These are phyloP conservation scores for Parnassius apollo DNA, from an alignment of 2,888 invertebrate genomes.

Conservation along the genomic window DNA sequence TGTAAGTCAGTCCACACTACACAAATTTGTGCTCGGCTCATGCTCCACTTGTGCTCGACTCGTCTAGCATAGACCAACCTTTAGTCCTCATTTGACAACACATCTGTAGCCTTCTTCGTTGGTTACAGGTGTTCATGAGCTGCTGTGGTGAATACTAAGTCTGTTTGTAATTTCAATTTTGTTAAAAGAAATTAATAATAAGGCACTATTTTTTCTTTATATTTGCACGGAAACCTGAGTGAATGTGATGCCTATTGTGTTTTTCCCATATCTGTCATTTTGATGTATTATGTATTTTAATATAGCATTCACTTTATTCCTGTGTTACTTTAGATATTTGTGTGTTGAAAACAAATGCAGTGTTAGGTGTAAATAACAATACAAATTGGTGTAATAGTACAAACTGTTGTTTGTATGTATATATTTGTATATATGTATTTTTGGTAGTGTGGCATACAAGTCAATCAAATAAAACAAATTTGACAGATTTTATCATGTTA, in stretches of 20 bases:
- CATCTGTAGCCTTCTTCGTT: background rate
- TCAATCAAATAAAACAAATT: too few species aligned
- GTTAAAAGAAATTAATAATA: background rate
- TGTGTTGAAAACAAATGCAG: background rate
- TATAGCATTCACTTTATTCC: constrained; percentile 4
- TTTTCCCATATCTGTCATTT: constrained; percentile 1
- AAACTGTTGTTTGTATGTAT: too few species aligned
- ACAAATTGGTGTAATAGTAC: too few species aligned
- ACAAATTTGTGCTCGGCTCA: too few species aligned
- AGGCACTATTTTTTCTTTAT: background rate
- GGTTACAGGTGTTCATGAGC: background rate
- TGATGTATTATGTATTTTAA: background rate
- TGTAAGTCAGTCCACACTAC: too few species aligned
- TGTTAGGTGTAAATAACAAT: too few species aligned
- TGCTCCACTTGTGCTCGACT: too few species aligned
- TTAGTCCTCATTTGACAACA: too few species aligned
- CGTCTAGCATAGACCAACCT: too few species aligned
- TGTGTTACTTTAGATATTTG: constrained; percentile 1
- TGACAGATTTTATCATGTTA: too few species aligned
- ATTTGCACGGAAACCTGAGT: constrained; percentile 15
- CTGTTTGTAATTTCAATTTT: background rate
- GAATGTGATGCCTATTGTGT: constrained; percentile 5
- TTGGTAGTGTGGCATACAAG: too few species aligned
- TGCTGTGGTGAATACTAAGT: background rate
- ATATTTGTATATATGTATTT: too few species aligned